These are phyloP conservation scores for Anolis apletophallus DNA, from an alignment of 2,797 vertebrate species.

Conservation along the genomic window DNA sequence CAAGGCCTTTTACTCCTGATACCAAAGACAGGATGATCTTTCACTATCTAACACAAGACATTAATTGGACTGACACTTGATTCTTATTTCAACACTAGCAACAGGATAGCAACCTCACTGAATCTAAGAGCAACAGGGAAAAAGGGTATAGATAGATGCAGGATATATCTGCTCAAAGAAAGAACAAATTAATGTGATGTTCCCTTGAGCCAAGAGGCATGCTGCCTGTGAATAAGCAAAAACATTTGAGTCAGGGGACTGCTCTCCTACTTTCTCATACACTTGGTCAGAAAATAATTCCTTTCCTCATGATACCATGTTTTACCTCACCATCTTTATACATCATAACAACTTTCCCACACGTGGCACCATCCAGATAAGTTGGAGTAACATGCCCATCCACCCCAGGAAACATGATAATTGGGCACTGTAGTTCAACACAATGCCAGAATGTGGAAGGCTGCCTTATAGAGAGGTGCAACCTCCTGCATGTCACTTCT, in stretches of 20 bases:
- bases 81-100: background rate
- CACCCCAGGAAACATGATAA: background rate
- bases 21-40: background rate
- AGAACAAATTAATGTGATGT: background rate
- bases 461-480: background rate
- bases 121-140: background rate
- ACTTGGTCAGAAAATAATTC: background rate
- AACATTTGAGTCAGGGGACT: too few species aligned
- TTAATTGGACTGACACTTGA: background rate
- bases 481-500: background rate
- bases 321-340: background rate
- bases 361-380: too few species aligned
- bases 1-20: background rate
- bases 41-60: background rate
- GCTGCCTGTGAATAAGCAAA: background rate
- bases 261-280: too few species aligned
- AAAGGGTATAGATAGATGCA: background rate
- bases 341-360: background rate
- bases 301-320: background rate
- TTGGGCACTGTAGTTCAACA: background rate
- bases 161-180: too few species aligned
- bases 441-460: background rate
- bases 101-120: background rate
- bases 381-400: background rate
- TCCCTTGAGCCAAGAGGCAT: background rate